Base-by-base conservation (phyloP, 2,888 invertebrate genomes). In the Trichacis sp. region DNA sequence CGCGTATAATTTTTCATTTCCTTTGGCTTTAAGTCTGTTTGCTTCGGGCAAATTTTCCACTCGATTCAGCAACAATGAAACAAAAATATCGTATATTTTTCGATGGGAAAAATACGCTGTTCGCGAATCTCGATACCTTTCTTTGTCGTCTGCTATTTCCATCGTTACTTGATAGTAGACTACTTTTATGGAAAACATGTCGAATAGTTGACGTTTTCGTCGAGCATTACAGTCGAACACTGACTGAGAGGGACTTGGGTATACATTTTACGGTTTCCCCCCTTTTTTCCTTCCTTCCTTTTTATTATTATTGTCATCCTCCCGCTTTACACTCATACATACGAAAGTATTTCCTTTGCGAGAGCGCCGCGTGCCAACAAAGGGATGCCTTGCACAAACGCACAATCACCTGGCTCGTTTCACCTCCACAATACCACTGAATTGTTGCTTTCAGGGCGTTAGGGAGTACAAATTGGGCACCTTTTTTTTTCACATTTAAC, bases 81-180 rank as follows among this genome's bases (percentile, higher is more conserved):
- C 8, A 12, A 14, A 42, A 42, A 42, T 4, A 43, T 18, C 18
- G 6, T 1, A 15, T n/a, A n/a, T n/a, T n/a, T n/a, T n/a, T n/a
- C n/a, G n/a, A n/a, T n/a, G n/a, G n/a, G n/a, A n/a, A n/a, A n/a
- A n/a, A n/a, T n/a, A n/a, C n/a, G n/a, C n/a, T n/a, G n/a, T n/a
- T n/a, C n/a, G n/a, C n/a, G n/a, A n/a, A n/a, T n/a, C n/a, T n/a
- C n/a, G 12, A 55, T 64, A 67, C 64, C 55, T 65, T 29, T 46
- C 33, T 17, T 65, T 68, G n/a, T 60, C 63, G 43, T 77, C 74
- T 51, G 62, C 77, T 51, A 80, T 78, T 65, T 84, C 82, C 81
- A 83, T 79, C 19, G 82, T 81, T 65, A 83, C 79, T 73, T 83
- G 84, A 54, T 75, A 81, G 57, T 84, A 84, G 63, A 84, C 80